A percentile compares a stretch with the other conserved stretches of the same genome.
phyloP scores from a whole-genome alignment of 2,888 invertebrate species.

The Orthosia cruda region DNA sequence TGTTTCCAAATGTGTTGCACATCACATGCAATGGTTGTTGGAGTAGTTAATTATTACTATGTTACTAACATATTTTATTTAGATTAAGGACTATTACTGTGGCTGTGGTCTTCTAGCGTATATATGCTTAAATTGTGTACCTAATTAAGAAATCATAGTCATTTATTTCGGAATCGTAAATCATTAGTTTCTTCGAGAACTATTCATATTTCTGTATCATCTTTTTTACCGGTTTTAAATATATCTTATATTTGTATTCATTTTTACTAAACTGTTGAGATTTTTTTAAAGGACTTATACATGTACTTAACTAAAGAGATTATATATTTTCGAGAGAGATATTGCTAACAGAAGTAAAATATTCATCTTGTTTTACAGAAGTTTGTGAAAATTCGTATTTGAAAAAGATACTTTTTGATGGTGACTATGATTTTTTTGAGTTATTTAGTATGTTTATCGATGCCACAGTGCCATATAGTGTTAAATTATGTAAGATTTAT shows the following conservation, averaged over 20 bases:
- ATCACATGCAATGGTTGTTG: slow-evolving; percentile 48
- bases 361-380: slow-evolving; percentile 12
- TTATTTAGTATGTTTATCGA: slow-evolving; percentile 67
- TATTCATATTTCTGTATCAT: not conserved
- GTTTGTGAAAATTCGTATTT: slow-evolving; percentile 30
- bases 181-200: slow-evolving; percentile 5
- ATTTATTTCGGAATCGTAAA: slow-evolving; percentile 59
- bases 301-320: slow-evolving; percentile 36
- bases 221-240: not conserved
- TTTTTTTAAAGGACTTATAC: slow-evolving; percentile 10
- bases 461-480: slow-evolving; percentile 80
- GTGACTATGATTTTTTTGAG: slow-evolving; percentile 72
- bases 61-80: slow-evolving; percentile 67
- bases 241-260: not conserved
- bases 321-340: slow-evolving; percentile 22
- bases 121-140: slow-evolving; percentile 66
- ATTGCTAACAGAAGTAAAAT: slow-evolving; percentile 46
- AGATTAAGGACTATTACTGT: slow-evolving; percentile 82
- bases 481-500: slow-evolving; percentile 56
- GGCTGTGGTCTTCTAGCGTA: slow-evolving; percentile 85
- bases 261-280: not conserved
- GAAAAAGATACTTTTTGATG: slow-evolving; percentile 29
- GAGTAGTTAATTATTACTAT: slow-evolving; percentile 27
- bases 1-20: slow-evolving; percentile 56
- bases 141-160: slow-evolving; percentile 84